phyloP scores from a whole-genome alignment of 1,140 invertebrate genomes.

The Theocolax elegans region DNA sequence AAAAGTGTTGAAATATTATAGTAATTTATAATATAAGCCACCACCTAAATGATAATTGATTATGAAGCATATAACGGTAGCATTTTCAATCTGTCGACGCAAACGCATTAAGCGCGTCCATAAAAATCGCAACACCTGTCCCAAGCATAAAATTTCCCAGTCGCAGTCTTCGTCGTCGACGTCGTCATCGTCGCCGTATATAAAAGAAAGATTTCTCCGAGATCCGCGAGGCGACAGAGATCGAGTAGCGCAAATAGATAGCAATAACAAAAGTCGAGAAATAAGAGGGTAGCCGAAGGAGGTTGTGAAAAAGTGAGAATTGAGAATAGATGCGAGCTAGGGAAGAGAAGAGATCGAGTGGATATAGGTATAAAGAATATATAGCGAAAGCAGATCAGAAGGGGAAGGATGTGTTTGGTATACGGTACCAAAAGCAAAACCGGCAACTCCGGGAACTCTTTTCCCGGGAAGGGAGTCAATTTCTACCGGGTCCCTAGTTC shows the following conservation, averaged over 20 bases:
- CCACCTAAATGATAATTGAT: no score
- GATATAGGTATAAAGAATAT: not conserved
- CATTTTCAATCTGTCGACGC: no score
- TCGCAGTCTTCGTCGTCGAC: no score
- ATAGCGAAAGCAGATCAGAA: not conserved
- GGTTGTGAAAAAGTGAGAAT: not conserved
- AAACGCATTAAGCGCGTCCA: no score
- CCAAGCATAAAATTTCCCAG: not conserved
- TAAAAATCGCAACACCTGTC: conserved; percentile 11
- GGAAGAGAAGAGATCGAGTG: conserved; percentile 17
- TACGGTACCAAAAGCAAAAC: no score
- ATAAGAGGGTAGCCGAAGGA: not conserved
- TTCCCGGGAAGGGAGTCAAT: no score
- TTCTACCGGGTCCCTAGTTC: conserved; percentile 16
- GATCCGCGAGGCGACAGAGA: conserved; percentile 6
- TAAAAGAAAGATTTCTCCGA: not conserved
- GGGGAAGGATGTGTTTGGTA: not conserved
- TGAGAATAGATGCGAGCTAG: not conserved
- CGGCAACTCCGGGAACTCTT: no score
- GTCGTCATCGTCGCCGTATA: no score
- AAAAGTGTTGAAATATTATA: no score
- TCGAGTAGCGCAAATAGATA: conserved; percentile 15
- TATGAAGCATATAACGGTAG: no score
- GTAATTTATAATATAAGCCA: no score
- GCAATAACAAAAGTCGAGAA: conserved; percentile 20